Base-by-base conservation (phyloP, 2,113 vertebrate species). In the Hoplias malabaricus region DNA sequence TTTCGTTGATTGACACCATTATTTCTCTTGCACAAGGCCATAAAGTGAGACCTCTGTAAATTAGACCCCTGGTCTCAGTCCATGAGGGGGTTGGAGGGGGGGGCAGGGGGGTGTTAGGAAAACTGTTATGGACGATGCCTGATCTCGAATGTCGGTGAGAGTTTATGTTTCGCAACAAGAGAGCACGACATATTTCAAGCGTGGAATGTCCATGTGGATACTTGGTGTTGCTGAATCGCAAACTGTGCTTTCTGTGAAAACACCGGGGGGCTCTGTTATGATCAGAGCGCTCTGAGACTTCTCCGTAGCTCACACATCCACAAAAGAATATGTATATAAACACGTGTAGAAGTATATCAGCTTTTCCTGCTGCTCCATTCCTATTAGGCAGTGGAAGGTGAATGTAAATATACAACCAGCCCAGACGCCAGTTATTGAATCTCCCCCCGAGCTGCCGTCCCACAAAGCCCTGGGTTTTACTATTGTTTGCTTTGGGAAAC, bases 261-360 rank as follows among this genome's bases (percentile, higher is more conserved):
- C 83, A 81, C 70, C 42, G 72, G 40, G 29, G 29, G 76, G 76
- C 75, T 78, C 79, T 77, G 74, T 77, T 81, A 69, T 81, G 65
- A 65, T 79, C 71, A 33, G 46, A 73, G 33, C 25, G 56, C 72
- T 68, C 63, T 1, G 79, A 76, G 61, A 76, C 62, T 70, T 79
- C 59, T 68, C 27, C 34, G 76, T 73, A 59, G 71, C 63, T 75
- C 43, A 68, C 69, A 74, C 79, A 53, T 76, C 61, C 79, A 84
- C 69, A 84, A 83, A 75, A 72, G 77, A 67, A 61, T 71, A 79
- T 84, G 79, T 76, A 81, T 79, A 81, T 81, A 84, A 81, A 81
- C 82, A 81, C 40, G 75, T 48, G 54, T 76, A 79, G 61, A 69
- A 84, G 79, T 72, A 68, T 46, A 84, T 84, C 83, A 84, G 83